phyloP scores from a whole-genome alignment of 2,888 invertebrate species.

The Iphiclides podalirius region DNA sequence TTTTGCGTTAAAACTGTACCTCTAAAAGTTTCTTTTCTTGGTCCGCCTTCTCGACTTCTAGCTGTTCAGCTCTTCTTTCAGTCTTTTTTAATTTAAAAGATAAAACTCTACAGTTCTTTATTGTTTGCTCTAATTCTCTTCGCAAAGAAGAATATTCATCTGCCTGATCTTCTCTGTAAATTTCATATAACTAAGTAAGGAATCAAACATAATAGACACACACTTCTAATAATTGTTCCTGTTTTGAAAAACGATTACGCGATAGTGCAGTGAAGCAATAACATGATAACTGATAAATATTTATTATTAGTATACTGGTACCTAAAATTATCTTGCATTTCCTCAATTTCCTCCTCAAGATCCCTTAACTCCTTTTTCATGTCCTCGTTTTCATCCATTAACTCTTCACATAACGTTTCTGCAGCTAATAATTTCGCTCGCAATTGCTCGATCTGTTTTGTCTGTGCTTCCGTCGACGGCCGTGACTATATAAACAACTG shows the following conservation, averaged over 20 bases:
- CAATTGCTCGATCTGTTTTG: conserved; percentile 85
- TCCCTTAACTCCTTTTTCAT: conserved; percentile 96
- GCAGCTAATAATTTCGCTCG: conserved; percentile 92
- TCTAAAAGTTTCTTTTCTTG: conserved; percentile 84
- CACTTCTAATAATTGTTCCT: too few relatives aligned
- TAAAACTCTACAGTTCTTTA: conserved; percentile 98
- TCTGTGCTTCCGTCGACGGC: conserved; percentile 78
- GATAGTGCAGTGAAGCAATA: too few relatives aligned
- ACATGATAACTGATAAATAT: too few relatives aligned
- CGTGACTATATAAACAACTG: conserved; percentile 47
- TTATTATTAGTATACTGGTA: conserved; percentile 39
- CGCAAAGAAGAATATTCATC: conserved; percentile 97
- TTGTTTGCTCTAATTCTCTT: conserved; percentile 96
- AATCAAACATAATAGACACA: too few relatives aligned
- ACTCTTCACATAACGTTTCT: conserved; percentile 94
- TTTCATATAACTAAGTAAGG: too few relatives aligned
- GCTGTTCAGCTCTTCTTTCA: conserved; percentile 92
- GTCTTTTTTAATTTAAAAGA: conserved; percentile 98
- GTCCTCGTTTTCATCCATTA: conserved; percentile 97
- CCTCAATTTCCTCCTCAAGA: conserved; percentile 98
- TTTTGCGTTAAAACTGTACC: conserved; percentile 47
- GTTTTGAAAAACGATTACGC: too few relatives aligned
- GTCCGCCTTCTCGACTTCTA: conserved; percentile 91
- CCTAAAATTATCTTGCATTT: conserved; percentile 98
- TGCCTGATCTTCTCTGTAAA: conserved; percentile 94